phyloP scores from a whole-genome alignment of 2,797 vertebrate genomes.

The Glyptemys insculpta region DNA sequence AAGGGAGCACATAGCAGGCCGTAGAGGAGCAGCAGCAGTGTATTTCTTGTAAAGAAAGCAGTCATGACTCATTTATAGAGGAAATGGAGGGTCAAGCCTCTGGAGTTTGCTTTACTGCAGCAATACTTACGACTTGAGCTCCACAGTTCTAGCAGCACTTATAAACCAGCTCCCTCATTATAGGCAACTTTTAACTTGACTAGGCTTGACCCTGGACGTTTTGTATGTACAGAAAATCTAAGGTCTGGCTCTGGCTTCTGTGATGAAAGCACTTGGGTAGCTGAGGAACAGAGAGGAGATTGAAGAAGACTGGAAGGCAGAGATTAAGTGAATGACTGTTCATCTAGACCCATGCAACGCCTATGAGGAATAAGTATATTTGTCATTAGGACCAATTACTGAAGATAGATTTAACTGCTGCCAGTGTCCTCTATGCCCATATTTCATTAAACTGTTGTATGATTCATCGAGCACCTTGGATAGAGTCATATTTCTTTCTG shows the following conservation, averaged over 20 bases:
- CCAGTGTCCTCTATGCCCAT: not conserved
- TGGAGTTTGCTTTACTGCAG: not conserved
- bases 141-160: not conserved
- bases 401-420: constrained; percentile 28
- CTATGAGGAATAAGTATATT: constrained; percentile 25
- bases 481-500: constrained; percentile 37
- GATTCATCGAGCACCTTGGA: constrained; percentile 32
- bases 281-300: not conserved
- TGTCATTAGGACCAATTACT: not conserved
- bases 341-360: not conserved
- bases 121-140: accelerated
- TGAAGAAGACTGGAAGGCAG: not conserved
- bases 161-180: not conserved
- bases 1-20: not conserved
- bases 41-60: not conserved
- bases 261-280: constrained; percentile 3
- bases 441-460: not conserved
- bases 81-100: not conserved
- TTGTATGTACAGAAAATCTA: not conserved
- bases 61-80: not conserved
- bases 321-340: not conserved
- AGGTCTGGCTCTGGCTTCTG: not conserved
- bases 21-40: not conserved
- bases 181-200: constrained; percentile 20
- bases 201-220: not conserved